Percentiles rank a stretch among this genome's conserved stretches.
These are phyloP conservation scores for Phenganax subtilis DNA, from an alignment of 92 coral and sea anemone species.

Conservation along the genomic window DNA sequence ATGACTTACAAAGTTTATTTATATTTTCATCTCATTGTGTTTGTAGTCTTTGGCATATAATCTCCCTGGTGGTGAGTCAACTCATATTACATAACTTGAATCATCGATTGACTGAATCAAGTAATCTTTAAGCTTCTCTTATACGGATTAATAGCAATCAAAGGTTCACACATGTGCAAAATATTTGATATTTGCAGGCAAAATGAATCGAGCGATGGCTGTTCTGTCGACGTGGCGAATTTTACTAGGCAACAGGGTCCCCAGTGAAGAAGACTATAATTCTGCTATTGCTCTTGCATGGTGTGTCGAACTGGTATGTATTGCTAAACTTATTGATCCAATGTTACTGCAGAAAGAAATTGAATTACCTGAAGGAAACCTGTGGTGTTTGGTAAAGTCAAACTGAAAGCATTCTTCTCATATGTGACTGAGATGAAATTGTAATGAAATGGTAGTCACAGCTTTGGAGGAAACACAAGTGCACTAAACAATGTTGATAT, in stretches of 20 bases:
- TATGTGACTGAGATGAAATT: too few relatives aligned
- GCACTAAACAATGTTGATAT: too few relatives aligned
- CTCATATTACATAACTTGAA: too few relatives aligned
- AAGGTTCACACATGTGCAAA: background rate
- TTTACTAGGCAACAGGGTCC: constrained; percentile 47
- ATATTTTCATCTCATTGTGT: background rate
- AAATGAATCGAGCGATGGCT: constrained; percentile 81
- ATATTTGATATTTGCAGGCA: constrained; percentile 44
- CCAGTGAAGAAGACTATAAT: constrained; percentile 59
- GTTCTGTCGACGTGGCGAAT: constrained; percentile 74
- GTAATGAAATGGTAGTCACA: too few relatives aligned
- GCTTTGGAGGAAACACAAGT: too few relatives aligned
- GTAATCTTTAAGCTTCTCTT: too few relatives aligned
- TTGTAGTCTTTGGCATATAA: constrained; percentile 61
- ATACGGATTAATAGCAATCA: too few relatives aligned
- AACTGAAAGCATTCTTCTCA: too few relatives aligned
- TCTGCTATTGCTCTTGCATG: constrained; percentile 70
- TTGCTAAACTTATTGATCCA: background rate
- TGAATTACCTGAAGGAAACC: too few relatives aligned
- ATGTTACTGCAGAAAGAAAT: background rate
- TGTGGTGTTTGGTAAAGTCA: too few relatives aligned
- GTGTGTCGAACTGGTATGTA: constrained; percentile 88
- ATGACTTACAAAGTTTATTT: background rate
- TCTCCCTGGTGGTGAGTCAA: constrained; percentile 77
- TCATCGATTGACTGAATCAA: too few relatives aligned